Conservation (phyloP, 2,888 invertebrate species). For the Girardia tigrina region DNA sequence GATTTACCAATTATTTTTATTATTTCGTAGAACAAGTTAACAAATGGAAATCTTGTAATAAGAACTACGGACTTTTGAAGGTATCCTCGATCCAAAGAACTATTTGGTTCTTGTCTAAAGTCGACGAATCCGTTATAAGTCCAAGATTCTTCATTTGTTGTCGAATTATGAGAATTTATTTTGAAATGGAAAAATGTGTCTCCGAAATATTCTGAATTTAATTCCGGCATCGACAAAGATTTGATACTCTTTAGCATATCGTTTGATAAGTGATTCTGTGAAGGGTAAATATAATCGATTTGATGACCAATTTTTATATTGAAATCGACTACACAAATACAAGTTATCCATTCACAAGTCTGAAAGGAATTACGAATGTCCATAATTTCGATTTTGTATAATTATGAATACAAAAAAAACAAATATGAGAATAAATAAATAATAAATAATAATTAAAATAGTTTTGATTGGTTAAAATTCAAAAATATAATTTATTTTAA, state of each 20-base stretch:
- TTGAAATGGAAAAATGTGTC: not conserved
- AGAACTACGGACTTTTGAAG: not conserved
- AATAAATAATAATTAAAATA: too few species aligned
- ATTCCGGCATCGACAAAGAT: not conserved
- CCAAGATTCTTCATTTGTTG: not conserved
- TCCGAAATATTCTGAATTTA: not conserved
- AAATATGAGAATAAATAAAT: too few species aligned
- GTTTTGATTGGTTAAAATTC: too few species aligned
- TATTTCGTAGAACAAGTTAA: not conserved
- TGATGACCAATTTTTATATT: not conserved
- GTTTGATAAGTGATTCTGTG: not conserved
- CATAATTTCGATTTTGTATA: too few species aligned
- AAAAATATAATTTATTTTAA: too few species aligned
- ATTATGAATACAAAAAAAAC: too few species aligned
- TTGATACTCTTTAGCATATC: not conserved
- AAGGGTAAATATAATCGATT: not conserved
- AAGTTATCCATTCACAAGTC: not conserved
- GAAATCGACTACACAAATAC: not conserved
- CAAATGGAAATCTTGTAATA: not conserved
- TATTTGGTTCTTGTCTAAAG: not conserved
- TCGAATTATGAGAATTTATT: not conserved
- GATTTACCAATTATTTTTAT: not conserved
- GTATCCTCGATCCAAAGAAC: not conserved
- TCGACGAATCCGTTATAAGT: not conserved
- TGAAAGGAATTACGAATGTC: too few species aligned